phyloP scores from a whole-genome alignment of 2,888 invertebrate genomes.

The Neoaliturus tenellus region DNA sequence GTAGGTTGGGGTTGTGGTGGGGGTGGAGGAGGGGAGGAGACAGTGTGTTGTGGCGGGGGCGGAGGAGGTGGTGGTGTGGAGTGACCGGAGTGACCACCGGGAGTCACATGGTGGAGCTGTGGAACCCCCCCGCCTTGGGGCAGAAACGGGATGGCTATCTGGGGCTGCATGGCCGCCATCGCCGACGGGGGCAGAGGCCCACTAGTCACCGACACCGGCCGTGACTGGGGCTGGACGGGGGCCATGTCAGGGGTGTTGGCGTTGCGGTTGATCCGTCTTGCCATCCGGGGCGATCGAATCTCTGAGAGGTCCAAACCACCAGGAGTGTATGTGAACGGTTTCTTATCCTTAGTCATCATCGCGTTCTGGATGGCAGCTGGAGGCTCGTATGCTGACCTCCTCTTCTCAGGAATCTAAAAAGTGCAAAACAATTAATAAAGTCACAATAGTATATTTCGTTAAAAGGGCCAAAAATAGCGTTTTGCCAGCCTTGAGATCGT shows the following conservation, averaged over 20 bases:
- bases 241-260: slow-evolving; percentile 64
- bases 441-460: no score
- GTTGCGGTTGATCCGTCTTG: slow-evolving; percentile 83
- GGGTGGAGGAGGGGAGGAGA: slow-evolving; percentile 65
- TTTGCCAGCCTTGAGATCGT: no score
- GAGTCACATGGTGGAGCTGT: slow-evolving; percentile 59
- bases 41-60: slow-evolving; percentile 70
- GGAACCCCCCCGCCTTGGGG: slow-evolving; percentile 71
- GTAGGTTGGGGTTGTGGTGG: slow-evolving; percentile 56
- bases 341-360: slow-evolving; percentile 97
- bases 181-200: slow-evolving; percentile 75
- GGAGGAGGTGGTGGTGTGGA: slow-evolving; percentile 63
- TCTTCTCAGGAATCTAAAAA: slow-evolving; percentile 68
- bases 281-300: slow-evolving; percentile 93
- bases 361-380: slow-evolving; percentile 95
- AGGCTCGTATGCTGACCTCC: slow-evolving; percentile 76
- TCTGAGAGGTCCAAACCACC: slow-evolving; percentile 94
- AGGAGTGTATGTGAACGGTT: slow-evolving; percentile 97
- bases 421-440: no score
- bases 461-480: no score
- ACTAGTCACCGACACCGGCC: slow-evolving; percentile 66
- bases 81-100: slow-evolving; percentile 62
- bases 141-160: slow-evolving; percentile 80
- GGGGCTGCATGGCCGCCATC: slow-evolving; percentile 78
- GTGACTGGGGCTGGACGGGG: slow-evolving; percentile 31